Evolutionary conservation across 2,888 invertebrate genomes (phyloP).

Genomic region (Acanthosepion lycidas): DNA sequence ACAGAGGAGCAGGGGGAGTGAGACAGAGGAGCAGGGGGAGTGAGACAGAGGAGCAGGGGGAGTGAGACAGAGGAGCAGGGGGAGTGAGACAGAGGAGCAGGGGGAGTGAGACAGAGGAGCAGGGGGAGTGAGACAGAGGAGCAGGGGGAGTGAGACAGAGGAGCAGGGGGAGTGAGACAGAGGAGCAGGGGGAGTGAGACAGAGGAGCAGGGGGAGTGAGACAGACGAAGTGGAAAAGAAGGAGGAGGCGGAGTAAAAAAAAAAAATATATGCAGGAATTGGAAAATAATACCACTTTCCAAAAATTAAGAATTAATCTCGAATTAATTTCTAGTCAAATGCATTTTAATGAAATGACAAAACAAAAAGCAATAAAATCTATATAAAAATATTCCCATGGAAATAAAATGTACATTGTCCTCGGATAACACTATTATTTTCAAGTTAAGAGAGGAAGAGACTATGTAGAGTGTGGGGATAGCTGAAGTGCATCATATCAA

Average conservation of each 20-base stretch:
- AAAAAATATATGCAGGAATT: background rate
- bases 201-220: background rate
- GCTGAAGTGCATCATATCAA: too few relatives aligned
- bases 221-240: background rate
- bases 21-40: too few relatives aligned
- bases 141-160: constrained; percentile 21
- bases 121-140: background rate
- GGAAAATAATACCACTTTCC: background rate
- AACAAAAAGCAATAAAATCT: background rate
- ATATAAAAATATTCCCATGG: background rate
- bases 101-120: background rate
- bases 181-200: background rate
- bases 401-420: background rate
- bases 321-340: background rate
- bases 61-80: background rate
- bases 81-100: background rate
- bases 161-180: background rate
- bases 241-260: background rate
- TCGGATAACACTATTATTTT: background rate
- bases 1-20: too few relatives aligned
- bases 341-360: background rate
- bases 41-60: background rate
- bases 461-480: background rate
- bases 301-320: background rate
- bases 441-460: background rate